These are phyloP conservation scores for Porites divaricata DNA, from an alignment of 92 coral and sea anemone genomes.

Conservation along the genomic window DNA sequence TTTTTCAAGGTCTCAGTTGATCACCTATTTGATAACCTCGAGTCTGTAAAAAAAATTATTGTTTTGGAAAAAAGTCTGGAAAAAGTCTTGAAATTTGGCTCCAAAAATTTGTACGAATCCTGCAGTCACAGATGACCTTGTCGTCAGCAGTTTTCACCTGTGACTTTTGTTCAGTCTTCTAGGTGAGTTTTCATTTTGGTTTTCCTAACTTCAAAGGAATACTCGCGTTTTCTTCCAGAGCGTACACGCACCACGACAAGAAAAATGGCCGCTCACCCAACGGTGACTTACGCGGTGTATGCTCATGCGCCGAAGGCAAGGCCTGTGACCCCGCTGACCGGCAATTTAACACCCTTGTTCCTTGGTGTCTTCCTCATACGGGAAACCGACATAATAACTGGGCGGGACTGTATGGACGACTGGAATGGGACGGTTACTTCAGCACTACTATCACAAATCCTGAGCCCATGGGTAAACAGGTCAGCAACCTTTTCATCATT, in stretches of 20 bases:
- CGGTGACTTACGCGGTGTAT: conserved; percentile 86
- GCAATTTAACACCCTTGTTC: conserved; percentile 91
- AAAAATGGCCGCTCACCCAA: conserved; percentile 86
- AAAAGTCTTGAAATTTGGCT: too few relatives aligned
- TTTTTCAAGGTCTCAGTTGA: too few relatives aligned
- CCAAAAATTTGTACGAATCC: too few relatives aligned
- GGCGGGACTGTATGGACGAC: conserved; percentile 98
- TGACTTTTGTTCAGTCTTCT: too few relatives aligned
- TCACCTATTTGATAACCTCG: too few relatives aligned
- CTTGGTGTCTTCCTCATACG: conserved; percentile 99
- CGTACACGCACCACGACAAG: conserved; percentile 90
- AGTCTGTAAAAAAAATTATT: too few relatives aligned
- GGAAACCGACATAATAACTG: conserved; percentile 98
- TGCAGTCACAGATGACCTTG: too few relatives aligned
- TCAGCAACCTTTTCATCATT: conserved; percentile 13
- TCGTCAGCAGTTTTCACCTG: too few relatives aligned
- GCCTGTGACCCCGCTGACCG: conserved; percentile 98
- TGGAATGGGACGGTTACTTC: conserved; percentile 99
- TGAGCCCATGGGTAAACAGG: conserved; percentile 99
- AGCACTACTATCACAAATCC: conserved; percentile 99
- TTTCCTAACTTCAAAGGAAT: too few relatives aligned
- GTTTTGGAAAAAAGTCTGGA: too few relatives aligned
- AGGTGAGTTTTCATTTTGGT: too few relatives aligned
- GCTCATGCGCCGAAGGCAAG: conserved; percentile 95
- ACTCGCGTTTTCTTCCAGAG: conserved; percentile 41